A percentile compares a stretch with the other conserved stretches of the same genome.
Conservation (phyloP, 2,888 invertebrate species). For the Drosophila histrio region DNA sequence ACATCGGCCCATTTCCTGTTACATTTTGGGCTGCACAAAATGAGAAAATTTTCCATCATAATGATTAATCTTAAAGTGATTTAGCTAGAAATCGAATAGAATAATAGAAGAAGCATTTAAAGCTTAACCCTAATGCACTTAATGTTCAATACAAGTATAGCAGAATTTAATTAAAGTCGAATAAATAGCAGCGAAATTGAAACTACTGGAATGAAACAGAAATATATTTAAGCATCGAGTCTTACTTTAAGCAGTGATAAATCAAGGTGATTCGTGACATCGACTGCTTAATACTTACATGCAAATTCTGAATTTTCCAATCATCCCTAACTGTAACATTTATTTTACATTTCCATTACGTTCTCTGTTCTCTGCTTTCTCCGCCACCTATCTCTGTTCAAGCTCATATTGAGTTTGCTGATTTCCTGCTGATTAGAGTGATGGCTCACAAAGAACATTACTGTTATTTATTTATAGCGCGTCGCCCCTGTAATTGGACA, state of each 20-base stretch:
- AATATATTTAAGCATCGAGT: not conserved
- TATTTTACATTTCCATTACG: conserved; percentile 19
- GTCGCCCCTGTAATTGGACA: not conserved
- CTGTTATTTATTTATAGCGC: conserved; percentile 7
- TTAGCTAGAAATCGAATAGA: not conserved
- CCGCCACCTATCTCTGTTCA: not conserved
- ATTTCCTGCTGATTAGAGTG: conserved; percentile 48
- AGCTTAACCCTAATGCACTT: not conserved
- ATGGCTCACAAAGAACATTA: conserved; percentile 34
- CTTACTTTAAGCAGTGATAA: not conserved
- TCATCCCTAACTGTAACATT: not conserved
- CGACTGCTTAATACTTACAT: not conserved
- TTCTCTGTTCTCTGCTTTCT: not conserved
- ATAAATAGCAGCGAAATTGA: not conserved
- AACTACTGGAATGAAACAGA: not conserved
- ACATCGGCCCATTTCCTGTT: conserved; percentile 27
- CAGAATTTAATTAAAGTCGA: not conserved
- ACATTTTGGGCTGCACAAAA: conserved; percentile 12
- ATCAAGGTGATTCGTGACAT: not conserved
- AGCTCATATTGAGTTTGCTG: conserved; percentile 3
- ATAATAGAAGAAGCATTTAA: not conserved
- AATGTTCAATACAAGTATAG: not conserved
- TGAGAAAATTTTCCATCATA: conserved; percentile 19
- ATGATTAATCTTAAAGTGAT: conserved; percentile 21
- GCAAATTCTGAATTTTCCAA: not conserved